These are phyloP conservation scores for Pseudococcus longispinus DNA, from an alignment of 2,888 invertebrate species.

Conservation along the genomic window DNA sequence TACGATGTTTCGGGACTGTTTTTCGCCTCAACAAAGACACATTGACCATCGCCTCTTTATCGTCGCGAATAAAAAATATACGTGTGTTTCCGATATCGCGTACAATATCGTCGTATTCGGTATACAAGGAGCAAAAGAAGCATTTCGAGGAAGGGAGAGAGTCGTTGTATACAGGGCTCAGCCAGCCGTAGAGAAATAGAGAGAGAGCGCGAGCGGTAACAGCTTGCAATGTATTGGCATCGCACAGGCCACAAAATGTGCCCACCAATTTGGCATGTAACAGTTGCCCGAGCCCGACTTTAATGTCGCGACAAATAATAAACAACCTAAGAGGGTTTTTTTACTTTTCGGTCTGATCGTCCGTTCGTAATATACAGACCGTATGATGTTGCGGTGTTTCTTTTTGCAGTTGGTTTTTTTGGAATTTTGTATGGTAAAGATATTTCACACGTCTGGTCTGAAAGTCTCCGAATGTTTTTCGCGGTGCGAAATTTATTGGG, in stretches of 20 bases:
- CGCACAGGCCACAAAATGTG: constrained; percentile 52
- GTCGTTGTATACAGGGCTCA: background rate
- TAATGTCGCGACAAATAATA: constrained; percentile 53
- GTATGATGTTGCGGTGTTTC: background rate
- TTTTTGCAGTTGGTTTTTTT: background rate
- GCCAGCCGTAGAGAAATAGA: background rate
- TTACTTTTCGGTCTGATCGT: background rate
- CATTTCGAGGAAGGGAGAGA: background rate
- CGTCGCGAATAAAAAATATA: constrained; percentile 14
- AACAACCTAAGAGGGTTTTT: constrained; percentile 48
- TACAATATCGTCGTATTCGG: background rate
- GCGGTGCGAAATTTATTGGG: background rate
- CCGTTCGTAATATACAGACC: background rate
- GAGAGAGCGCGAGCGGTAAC: constrained; percentile 36
- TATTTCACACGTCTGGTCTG: background rate
- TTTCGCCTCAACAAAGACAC: constrained; percentile 13
- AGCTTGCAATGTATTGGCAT: constrained; percentile 49
- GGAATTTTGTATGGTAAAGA: background rate
- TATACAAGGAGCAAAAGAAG: background rate
- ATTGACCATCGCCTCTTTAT: no score
- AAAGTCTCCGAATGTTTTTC: background rate
- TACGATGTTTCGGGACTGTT: background rate
- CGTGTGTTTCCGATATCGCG: background rate
- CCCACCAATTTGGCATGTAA: constrained; percentile 51
- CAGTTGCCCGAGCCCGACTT: constrained; percentile 54